Evolutionary conservation across 2,797 vertebrate species (phyloP).

Genomic region (Crenuchus spilurus): DNA sequence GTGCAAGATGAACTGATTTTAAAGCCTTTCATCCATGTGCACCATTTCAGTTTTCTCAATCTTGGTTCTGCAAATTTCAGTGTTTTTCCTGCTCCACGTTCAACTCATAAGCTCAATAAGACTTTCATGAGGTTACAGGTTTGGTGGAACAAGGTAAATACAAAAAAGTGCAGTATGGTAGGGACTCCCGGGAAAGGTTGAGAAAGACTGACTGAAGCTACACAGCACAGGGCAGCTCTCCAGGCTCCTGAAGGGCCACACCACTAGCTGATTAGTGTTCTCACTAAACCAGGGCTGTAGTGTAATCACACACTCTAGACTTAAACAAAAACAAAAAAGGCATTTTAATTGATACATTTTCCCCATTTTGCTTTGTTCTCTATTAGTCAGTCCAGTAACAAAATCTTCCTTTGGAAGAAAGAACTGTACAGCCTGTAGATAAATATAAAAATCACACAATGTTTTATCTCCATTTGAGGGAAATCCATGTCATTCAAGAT

Average conservation of each 20-base stretch:
- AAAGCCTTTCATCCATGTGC: not conserved
- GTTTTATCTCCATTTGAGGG: conserved; percentile 60
- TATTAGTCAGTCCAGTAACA: conserved; percentile 78
- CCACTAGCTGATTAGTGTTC: not conserved
- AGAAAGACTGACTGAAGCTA: not conserved
- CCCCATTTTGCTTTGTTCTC: conserved; percentile 54
- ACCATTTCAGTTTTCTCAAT: conserved; percentile 5
- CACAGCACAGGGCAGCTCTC: not conserved
- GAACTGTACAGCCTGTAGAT: conserved; percentile 64
- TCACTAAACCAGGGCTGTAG: not conserved
- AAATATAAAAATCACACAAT: conserved; percentile 50
- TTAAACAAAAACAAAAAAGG: conserved; percentile 81
- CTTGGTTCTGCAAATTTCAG: not conserved
- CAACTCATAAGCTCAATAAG: not conserved
- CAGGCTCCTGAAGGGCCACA: not conserved
- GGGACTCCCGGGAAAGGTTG: not conserved
- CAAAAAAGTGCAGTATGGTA: not conserved
- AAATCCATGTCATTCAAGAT: conserved; percentile 74
- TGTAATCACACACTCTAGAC: conserved; percentile 68
- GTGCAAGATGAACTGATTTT: not conserved
- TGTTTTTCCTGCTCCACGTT: not conserved
- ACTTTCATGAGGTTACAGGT: not conserved
- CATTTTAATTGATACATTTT: conserved; percentile 59
- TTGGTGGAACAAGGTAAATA: not conserved
- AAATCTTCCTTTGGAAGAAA: conserved; percentile 84